Evolutionary conservation across 1,140 invertebrate genomes (phyloP).

Genomic region (Halesus radiatus): DNA sequence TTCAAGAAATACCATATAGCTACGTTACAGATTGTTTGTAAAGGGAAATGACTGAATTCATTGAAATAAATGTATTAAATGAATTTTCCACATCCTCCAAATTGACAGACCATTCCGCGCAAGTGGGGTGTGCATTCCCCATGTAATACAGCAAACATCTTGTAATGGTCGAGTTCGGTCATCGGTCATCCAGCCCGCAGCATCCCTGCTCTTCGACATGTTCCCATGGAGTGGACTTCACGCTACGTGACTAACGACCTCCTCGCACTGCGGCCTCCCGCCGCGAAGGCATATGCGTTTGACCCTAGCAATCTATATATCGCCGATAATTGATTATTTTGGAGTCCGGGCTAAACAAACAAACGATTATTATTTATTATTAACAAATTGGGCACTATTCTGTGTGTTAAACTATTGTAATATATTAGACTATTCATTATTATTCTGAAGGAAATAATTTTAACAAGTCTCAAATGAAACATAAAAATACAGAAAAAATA

Average conservation of each 20-base stretch:
- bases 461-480: no score
- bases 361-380: conserved; percentile 1
- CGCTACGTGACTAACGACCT: conserved; percentile 54
- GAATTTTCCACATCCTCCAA: background rate
- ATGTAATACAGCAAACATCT: background rate
- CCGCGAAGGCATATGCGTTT: conserved; percentile 49
- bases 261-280: conserved; percentile 41
- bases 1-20: no score
- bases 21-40: no score
- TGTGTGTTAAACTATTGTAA: background rate
- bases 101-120: background rate
- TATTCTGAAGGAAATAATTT: no score
- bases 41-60: no score
- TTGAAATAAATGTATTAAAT: no score
- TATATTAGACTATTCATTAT: no score
- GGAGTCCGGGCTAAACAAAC: background rate
- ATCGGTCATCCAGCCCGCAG: conserved; percentile 6
- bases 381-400: background rate
- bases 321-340: conserved; percentile 31
- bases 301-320: conserved; percentile 46
- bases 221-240: conserved; percentile 51
- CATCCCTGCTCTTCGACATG: background rate
- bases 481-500: no score
- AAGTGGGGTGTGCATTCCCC: background rate
- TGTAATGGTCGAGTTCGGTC: conserved; percentile 2